phyloP scores from a whole-genome alignment of 2,797 vertebrate species.

The Luscinia luscinia region DNA sequence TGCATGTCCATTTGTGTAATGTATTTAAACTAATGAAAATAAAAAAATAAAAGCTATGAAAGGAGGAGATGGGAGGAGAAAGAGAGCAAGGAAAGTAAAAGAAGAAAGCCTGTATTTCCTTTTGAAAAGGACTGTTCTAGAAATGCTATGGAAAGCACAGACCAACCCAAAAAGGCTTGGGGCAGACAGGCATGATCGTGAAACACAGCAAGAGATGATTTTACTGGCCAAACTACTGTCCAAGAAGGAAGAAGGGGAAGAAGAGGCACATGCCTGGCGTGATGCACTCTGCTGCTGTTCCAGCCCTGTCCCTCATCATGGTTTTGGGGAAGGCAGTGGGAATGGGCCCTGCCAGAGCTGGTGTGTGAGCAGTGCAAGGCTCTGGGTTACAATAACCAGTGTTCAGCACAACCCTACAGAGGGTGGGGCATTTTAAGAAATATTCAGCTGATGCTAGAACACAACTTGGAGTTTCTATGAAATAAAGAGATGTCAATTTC shows the following conservation, averaged over 20 bases:
- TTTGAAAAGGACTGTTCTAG: neutral
- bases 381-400: rapidly evolving
- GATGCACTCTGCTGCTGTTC: neutral
- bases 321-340: neutral
- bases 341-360: neutral
- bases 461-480: neutral
- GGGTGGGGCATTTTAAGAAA: neutral
- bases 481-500: neutral
- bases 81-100: neutral
- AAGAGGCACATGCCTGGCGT: neutral
- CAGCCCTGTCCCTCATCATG: neutral
- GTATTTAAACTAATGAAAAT: neutral
- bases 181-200: neutral
- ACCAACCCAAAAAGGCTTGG: neutral
- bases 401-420: rapidly evolving
- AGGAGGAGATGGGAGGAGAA: neutral
- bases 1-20: neutral
- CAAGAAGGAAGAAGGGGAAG: neutral
- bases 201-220: neutral
- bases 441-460: neutral
- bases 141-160: neutral
- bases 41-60: neutral
- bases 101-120: neutral
- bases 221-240: neutral
- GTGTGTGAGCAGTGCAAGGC: rapidly evolving